Conservation (phyloP, 2,797 vertebrate species). For the Coranthus polyacanthus region DNA sequence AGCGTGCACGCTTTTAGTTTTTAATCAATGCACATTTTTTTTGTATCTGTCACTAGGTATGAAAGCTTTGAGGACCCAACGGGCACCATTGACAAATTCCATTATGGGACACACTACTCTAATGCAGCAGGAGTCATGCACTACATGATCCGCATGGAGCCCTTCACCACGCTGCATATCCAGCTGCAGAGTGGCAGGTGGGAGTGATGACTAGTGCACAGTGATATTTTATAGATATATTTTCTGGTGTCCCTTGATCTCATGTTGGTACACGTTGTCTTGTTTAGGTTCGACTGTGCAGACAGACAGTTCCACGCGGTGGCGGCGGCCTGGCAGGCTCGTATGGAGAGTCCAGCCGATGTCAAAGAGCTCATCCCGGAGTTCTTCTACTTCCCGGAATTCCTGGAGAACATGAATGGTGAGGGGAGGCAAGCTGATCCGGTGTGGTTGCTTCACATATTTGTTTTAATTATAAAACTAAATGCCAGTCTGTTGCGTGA, state of each 20-base stretch:
- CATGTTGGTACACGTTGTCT: not conserved
- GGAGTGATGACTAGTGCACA: not conserved
- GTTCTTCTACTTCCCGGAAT: conserved; percentile 97
- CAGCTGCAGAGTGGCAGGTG: conserved; percentile 98
- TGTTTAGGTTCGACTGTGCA: conserved; percentile 93
- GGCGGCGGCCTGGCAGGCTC: conserved; percentile 95
- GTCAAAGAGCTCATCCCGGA: conserved; percentile 98
- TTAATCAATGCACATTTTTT: not conserved
- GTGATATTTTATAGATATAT: accelerated
- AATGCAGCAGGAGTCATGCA: conserved; percentile 99
- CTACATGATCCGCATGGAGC: conserved; percentile 98
- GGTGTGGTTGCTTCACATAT: not conserved
- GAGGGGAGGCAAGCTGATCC: not conserved
- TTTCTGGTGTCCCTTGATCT: not conserved
- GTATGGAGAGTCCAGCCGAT: conserved; percentile 96
- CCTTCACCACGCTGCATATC: conserved; percentile 96
- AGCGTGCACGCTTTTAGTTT: not conserved
- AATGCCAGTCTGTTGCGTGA: not conserved
- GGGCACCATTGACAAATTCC: conserved; percentile 96
- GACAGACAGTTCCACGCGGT: conserved; percentile 98
- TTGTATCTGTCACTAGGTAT: conserved; percentile 81
- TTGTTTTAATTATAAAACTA: not conserved
- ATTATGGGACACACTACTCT: conserved; percentile 99
- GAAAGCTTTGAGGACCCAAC: conserved; percentile 98
- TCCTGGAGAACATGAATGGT: conserved; percentile 96